phyloP scores from a whole-genome alignment of 1,140 invertebrate genomes.

The roundworm (Caenorhabditis elegans) region DNA sequence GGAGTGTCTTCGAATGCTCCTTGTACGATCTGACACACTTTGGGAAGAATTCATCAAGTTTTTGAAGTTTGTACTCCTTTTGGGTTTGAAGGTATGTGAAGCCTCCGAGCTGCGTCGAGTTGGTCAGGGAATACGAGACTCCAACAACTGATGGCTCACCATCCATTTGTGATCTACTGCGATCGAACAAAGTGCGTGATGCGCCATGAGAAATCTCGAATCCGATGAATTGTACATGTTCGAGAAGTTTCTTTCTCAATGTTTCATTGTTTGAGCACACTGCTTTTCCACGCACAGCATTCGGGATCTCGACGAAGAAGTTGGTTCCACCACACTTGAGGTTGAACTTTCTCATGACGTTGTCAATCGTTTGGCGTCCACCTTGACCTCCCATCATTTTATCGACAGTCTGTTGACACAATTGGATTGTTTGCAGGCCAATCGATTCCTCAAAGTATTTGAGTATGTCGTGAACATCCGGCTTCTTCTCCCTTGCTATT shows the following conservation, averaged over 20 bases:
- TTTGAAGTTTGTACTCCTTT: not conserved
- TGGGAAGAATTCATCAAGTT: not conserved
- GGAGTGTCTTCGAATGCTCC: not conserved
- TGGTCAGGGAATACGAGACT: not conserved
- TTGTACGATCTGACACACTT: not conserved
- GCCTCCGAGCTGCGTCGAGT: not conserved
- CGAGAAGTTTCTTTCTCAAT: not conserved
- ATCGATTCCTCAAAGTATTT: not conserved
- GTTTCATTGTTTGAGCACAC: not conserved
- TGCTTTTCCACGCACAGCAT: not conserved
- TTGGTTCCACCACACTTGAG: not conserved
- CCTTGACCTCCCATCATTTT: not conserved
- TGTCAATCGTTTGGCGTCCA: not conserved
- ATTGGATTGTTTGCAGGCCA: not conserved
- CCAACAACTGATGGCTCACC: constrained; percentile 1
- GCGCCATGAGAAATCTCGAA: not conserved
- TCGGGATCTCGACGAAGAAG: not conserved
- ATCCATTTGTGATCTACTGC: not conserved
- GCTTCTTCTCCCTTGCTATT: not conserved
- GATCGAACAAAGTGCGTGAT: not conserved
- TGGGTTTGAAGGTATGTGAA: not conserved
- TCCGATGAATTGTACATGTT: not conserved
- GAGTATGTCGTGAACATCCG: not conserved
- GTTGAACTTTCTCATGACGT: constrained; percentile 1
- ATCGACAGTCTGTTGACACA: not conserved